Evolutionary conservation across 2,888 invertebrate species (phyloP).

Genomic region (Leptura quadrifasciata): DNA sequence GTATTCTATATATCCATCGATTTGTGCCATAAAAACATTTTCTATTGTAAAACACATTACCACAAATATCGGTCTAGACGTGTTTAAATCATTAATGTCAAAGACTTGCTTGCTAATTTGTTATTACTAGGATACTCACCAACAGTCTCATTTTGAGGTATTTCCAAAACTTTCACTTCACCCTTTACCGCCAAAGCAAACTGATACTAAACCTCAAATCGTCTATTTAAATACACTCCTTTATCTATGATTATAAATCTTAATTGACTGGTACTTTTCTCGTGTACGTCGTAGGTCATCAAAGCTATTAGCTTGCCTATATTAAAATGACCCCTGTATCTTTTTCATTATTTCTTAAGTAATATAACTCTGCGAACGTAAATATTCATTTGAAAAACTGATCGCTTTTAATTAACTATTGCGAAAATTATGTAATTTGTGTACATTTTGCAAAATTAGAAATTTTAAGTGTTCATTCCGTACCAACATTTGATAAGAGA

Average conservation of each 20-base stretch:
- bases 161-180: conserved; percentile 2
- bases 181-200: conserved; percentile 13
- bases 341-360: conserved; percentile 20
- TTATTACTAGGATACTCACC: conserved; percentile 5
- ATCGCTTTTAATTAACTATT: neutral
- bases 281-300: conserved; percentile 21
- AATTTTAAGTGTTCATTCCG: neutral
- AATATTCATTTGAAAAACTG: neutral
- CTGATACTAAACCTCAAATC: conserved; percentile 13
- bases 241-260: conserved; percentile 37
- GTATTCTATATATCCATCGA: no score
- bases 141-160: conserved; percentile 30
- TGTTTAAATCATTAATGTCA: neutral
- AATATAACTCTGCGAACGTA: conserved; percentile 17
- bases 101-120: neutral
- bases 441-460: neutral
- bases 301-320: neutral
- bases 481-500: neutral
- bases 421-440: neutral
- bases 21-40: no score
- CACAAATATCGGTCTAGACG: no score
- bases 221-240: conserved; percentile 30
- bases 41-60: no score
- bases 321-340: conserved; percentile 39
- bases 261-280: conserved; percentile 27